phyloP scores from a whole-genome alignment of 2,797 vertebrate species.

The Myiothlypis coronata region DNA sequence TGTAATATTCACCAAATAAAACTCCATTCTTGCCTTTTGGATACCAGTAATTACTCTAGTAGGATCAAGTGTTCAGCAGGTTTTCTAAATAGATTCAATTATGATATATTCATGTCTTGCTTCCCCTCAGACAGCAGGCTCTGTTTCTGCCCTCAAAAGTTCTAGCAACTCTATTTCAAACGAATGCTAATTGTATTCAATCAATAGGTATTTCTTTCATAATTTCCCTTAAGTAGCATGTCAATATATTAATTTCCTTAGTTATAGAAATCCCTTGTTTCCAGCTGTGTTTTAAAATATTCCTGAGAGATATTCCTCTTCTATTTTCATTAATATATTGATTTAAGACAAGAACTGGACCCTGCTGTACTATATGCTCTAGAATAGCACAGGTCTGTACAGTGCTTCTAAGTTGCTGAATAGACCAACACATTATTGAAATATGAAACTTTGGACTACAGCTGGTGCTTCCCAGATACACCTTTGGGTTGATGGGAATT shows the following conservation, averaged over 20 bases:
- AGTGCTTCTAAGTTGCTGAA: background rate
- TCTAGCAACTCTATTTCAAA: background rate
- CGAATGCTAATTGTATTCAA: background rate
- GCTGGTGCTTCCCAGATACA: background rate
- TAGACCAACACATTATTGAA: background rate
- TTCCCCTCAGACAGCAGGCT: background rate
- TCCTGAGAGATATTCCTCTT: background rate
- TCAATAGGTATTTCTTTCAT: background rate
- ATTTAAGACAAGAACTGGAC: background rate
- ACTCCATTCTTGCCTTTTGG: background rate
- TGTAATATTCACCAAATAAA: background rate
- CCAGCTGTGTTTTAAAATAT: background rate
- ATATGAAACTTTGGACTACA: background rate
- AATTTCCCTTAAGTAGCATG: background rate
- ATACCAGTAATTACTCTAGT: background rate
- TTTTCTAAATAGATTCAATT: background rate
- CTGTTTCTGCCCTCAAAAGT: background rate
- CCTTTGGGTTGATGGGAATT: background rate
- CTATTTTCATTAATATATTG: background rate
- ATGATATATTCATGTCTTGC: background rate
- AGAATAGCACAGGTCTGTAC: background rate
- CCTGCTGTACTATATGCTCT: background rate
- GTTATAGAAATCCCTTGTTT: background rate
- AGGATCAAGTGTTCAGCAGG: background rate
- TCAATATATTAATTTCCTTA: background rate